Conservation (phyloP, 2,797 vertebrate species). For the Lerista edwardsae region DNA sequence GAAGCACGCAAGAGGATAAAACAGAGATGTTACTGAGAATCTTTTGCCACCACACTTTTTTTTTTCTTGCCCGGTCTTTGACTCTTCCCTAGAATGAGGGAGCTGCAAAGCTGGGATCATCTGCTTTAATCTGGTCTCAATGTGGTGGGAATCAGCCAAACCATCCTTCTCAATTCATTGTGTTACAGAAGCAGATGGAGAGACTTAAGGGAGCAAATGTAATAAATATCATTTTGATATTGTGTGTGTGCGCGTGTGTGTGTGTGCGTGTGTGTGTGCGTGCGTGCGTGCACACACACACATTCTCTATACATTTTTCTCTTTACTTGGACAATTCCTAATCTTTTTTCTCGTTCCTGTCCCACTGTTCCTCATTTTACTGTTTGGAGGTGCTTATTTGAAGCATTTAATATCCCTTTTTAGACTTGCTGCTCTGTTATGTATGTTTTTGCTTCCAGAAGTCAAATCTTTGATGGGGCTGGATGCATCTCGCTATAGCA, state of each 20-base stretch:
- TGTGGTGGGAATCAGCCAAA: conserved; percentile 86
- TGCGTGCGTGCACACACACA: background rate
- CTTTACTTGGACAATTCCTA: too few relatives aligned
- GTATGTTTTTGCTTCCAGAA: too few relatives aligned
- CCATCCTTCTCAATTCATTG: conserved; percentile 69
- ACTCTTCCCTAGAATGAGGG: conserved; percentile 50
- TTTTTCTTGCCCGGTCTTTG: conserved; percentile 41
- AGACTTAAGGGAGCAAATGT: conserved; percentile 69
- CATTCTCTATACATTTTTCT: too few relatives aligned
- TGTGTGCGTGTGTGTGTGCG: background rate
- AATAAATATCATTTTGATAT: conserved; percentile 72
- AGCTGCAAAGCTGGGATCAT: conserved; percentile 87
- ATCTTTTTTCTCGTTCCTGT: too few relatives aligned
- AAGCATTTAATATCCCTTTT: too few relatives aligned
- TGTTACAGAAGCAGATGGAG: conserved; percentile 71
- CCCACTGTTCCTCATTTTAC: too few relatives aligned
- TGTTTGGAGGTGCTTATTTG: too few relatives aligned
- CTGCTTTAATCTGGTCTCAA: conserved; percentile 87
- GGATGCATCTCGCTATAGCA: too few relatives aligned
- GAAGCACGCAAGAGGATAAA: too few relatives aligned
- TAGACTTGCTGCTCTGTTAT: too few relatives aligned
- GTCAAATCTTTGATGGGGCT: too few relatives aligned
- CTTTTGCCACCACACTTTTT: background rate
- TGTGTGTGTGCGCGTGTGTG: background rate
- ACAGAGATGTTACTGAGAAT: background rate